These are phyloP conservation scores for Ceyx melanurus DNA, from an alignment of 2,113 vertebrate genomes.

Conservation along the genomic window DNA sequence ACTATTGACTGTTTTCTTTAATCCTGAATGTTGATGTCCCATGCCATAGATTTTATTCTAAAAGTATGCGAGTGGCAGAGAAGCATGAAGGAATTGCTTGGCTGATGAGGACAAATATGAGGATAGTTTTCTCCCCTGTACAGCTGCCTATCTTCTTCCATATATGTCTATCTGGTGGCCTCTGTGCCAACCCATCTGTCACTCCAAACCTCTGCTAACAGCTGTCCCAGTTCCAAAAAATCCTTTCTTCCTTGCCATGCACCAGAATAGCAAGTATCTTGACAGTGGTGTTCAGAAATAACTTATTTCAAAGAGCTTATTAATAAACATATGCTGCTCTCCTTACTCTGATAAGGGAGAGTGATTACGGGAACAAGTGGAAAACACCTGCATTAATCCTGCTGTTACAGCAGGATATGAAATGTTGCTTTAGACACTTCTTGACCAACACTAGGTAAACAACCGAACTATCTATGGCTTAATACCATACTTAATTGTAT, in stretches of 20 bases:
- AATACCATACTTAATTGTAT: not conserved
- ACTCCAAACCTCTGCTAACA: not conserved
- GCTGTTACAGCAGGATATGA: not conserved
- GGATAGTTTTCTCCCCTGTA: not conserved
- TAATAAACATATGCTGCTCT: not conserved
- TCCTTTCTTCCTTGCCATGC: not conserved
- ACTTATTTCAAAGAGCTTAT: constrained; percentile 1
- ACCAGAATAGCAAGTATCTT: not conserved
- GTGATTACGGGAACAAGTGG: not conserved
- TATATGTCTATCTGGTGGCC: not conserved
- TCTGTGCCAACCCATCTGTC: not conserved
- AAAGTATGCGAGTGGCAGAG: not conserved
- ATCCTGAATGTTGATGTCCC: not conserved
- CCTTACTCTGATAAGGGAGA: not conserved
- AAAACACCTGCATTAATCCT: not conserved
- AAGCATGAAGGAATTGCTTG: not conserved
- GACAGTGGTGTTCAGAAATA: not conserved
- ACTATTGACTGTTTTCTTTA: not conserved
- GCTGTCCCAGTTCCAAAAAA: not conserved
- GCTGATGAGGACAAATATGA: not conserved
- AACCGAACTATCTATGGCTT: not conserved
- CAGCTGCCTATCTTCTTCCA: not conserved
- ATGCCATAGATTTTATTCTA: not conserved
- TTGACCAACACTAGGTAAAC: not conserved
- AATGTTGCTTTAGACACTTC: not conserved